Conservation (phyloP, 1,140 invertebrate genomes). For the Colletes gigas region DNA sequence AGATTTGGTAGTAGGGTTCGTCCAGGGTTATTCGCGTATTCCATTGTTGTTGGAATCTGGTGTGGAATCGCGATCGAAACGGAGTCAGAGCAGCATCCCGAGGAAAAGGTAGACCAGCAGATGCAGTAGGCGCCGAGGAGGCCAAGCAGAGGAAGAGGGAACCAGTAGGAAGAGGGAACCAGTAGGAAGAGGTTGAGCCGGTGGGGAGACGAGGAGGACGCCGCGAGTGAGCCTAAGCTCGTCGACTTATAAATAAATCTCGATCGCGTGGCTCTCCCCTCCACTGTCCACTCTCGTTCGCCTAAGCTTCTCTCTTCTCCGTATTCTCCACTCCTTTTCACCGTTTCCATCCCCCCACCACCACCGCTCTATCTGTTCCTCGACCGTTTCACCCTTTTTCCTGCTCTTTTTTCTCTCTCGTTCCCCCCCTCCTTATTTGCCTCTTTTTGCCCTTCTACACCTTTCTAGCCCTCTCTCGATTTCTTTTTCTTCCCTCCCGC, state of each 20-base stretch:
- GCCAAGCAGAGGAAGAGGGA: slow-evolving; percentile 56
- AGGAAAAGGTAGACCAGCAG: slow-evolving; percentile 21
- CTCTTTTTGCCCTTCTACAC: not conserved
- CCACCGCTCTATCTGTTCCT: not conserved
- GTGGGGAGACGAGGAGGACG: slow-evolving; percentile 31
- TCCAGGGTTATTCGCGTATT: too few species aligned
- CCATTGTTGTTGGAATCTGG: too few species aligned
- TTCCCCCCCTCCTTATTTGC: not conserved
- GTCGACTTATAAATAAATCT: slow-evolving; percentile 81
- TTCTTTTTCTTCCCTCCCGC: not conserved
- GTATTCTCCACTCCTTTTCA: not conserved
- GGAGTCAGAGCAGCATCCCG: not conserved
- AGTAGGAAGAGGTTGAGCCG: slow-evolving; percentile 47
- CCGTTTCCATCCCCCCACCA: slow-evolving; percentile 14
- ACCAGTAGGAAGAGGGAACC: slow-evolving; percentile 57
- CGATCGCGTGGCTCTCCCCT: slow-evolving; percentile 81
- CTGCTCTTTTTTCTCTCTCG: slow-evolving; percentile 1
- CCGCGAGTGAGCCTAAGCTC: slow-evolving; percentile 65
- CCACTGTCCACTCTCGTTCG: slow-evolving; percentile 44
- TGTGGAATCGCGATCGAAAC: slow-evolving; percentile 18
- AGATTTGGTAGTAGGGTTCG: too few species aligned
- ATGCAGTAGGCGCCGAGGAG: slow-evolving; percentile 21
- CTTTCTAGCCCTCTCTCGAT: not conserved
- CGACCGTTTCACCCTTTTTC: slow-evolving; percentile 16
- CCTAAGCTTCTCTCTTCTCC: not conserved